phyloP scores from a whole-genome alignment of 2,888 invertebrate genomes.

The Pollenia griseotomentosa region DNA sequence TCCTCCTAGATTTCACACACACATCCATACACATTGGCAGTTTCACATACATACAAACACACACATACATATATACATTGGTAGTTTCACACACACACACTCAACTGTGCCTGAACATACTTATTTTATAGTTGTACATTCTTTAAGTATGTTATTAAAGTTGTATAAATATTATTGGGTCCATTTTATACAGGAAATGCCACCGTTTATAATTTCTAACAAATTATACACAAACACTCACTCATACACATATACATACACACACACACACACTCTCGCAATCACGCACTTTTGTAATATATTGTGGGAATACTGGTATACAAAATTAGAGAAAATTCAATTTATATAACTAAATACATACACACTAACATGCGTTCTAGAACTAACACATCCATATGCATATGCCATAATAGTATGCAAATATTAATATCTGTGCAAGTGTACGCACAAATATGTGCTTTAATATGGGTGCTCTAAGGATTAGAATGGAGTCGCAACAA shows the following conservation, averaged over 20 bases:
- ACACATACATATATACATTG: neutral
- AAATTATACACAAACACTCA: conserved; percentile 17
- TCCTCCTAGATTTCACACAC: conserved; percentile 6
- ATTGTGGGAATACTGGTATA: conserved; percentile 18
- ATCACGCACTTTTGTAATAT: conserved; percentile 1
- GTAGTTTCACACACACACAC: too few relatives aligned
- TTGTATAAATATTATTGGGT: conserved; percentile 49
- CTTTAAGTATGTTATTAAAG: conserved; percentile 56
- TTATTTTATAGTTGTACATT: conserved; percentile 41
- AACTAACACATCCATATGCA: neutral
- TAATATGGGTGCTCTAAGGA: neutral
- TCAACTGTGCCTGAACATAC: conserved; percentile 6
- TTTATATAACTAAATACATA: conserved; percentile 42
- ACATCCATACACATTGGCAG: neutral
- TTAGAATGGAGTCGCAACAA: neutral
- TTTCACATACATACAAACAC: neutral
- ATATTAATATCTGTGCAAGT: neutral
- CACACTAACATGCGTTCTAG: neutral
- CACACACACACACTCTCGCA: neutral
- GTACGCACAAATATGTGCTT: neutral
- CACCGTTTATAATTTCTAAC: conserved; percentile 54
- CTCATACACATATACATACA: neutral
- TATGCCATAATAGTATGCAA: conserved; percentile 35
- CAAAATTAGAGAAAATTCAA: conserved; percentile 50
- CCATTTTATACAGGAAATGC: conserved; percentile 57